Base-by-base conservation (phyloP, 2,797 vertebrate species). In the Bucorvus abyssinicus region DNA sequence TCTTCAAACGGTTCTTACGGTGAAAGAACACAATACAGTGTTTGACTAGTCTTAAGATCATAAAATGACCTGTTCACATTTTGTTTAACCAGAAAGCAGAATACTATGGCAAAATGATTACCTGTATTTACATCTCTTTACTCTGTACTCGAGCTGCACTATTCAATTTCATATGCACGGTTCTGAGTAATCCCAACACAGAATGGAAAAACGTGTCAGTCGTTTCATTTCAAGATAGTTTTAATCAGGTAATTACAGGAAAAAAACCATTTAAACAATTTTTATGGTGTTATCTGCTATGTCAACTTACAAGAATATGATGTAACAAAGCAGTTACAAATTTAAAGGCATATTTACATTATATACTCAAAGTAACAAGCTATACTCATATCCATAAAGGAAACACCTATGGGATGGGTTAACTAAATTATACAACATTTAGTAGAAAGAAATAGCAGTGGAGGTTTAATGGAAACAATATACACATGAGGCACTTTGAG, bases 271-370 rank as follows among this genome's bases (percentile, higher is more conserved):
- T 98, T 98, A 98, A 99, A 98, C 98, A 98, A 98, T 97, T 98
- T 98, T 98, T 98, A 98, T 98, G 98, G 98, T 99, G 98, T 98
- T 98, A 99, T 98, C 98, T 98, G 98, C 98, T 98, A 98, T 97
- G 98, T 98, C 98, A 99, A 98, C 98, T 99, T 99, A 99, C 99
- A 99, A 98, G 98, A 98, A 98, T 98, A 98, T 98, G 98, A 98
- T 98, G 98, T 98, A 99, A 99, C 98, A 98, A 97, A 99, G 98
- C 98, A 98, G 98, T 99, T 99, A 99, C 98, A 99, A 99, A 99
- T 97, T 98, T 98, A 95, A 96, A 98, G 98, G 98, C 98, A 97
- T 99, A 99, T 99, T 99, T 99, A 99, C 99, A 99, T 98, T 98
- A 98, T 98, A 98, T 98, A 98, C 98, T 99, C 98, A 98, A 99